A percentile compares a stretch with the other conserved stretches of the same genome.
These are phyloP conservation scores for Steromphala cineraria DNA, from an alignment of 2,888 invertebrate species.

Conservation along the genomic window DNA sequence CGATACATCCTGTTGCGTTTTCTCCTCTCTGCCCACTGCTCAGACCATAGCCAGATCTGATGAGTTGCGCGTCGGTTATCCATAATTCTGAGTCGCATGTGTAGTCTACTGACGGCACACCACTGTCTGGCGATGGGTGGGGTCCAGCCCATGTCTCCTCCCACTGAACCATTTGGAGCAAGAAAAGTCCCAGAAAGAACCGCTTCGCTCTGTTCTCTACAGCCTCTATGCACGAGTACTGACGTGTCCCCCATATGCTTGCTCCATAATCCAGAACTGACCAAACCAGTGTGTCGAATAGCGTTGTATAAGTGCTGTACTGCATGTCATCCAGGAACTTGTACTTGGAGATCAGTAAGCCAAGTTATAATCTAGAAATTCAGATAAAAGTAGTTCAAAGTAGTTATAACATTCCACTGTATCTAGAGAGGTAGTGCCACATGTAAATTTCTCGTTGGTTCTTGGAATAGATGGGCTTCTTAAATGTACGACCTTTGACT, in stretches of 20 bases:
- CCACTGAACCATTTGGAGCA: not conserved
- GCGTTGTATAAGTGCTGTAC: not conserved
- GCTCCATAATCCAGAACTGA: too few relatives aligned
- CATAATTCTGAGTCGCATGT: not conserved
- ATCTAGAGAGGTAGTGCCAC: not conserved
- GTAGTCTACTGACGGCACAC: not conserved
- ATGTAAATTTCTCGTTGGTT: not conserved
- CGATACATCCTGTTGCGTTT: too few relatives aligned
- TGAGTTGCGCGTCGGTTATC: not conserved
- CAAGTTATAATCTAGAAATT: too few relatives aligned
- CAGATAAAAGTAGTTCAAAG: too few relatives aligned
- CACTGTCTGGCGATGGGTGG: not conserved
- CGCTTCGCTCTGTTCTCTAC: not conserved
- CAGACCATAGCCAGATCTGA: too few relatives aligned
- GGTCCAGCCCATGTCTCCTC: not conserved
- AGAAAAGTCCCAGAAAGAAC: not conserved
- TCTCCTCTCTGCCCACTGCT: too few relatives aligned
- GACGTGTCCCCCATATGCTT: not conserved
- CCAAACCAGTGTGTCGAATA: not conserved
- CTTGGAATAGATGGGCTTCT: not conserved
- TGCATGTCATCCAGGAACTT: not conserved
- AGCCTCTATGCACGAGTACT: not conserved
- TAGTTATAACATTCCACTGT: not conserved
- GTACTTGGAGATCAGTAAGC: too few relatives aligned
- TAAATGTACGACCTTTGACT: conserved; percentile 15